Evolutionary conservation across 2,113 vertebrate genomes (phyloP), one percentile per base, ranked within the genome.

Genomic region (Mormyrus lacerda): DNA sequence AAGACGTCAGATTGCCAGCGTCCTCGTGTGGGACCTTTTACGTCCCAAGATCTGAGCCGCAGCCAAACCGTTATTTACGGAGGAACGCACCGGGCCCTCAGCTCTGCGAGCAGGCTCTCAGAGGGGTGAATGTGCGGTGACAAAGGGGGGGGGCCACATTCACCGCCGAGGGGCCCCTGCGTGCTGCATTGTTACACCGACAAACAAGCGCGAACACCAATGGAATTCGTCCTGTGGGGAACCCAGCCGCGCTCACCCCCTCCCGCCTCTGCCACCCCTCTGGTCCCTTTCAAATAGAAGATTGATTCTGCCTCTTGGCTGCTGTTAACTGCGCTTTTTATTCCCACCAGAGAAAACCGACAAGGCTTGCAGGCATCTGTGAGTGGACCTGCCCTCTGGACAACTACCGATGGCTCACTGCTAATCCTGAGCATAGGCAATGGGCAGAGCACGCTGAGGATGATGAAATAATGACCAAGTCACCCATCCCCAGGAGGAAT

Each of bases 211-310:
- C 90, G 91, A 94, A 93, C 91, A 91, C 91, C 91, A 88, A 88
- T 94, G 93, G 94, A 95, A 95, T 95, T 94, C 94, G 93, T 92
- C 91, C 31, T 89, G 91, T 91, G 93, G 92, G 94, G 94, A 93
- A 94, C 93, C 91, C 93, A 91, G 90, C 91, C 85, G 89, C 89
- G 90, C 61, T 91, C 61, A 27, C 53, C n/a, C 89, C 86, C 42
- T 27, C 55, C 44, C 17, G 1, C 58, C 87, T 84, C 86, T 58
- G 83, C 85, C 35, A 44, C 69, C 76, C 61, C 89, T 53, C 88
- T 73, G 87, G 87, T 83, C 61, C 90, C 89, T 90, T 58, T 90
- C 92, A 89, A 92, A 92, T 93, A 91, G 91, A 89, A 88, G 87
- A 92, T 93, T 91, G 91, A 94, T 94, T 93, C 92, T 89, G 91